Conservation (phyloP, 2,888 invertebrate species). For the Branchipolynoe longqiensis region DNA sequence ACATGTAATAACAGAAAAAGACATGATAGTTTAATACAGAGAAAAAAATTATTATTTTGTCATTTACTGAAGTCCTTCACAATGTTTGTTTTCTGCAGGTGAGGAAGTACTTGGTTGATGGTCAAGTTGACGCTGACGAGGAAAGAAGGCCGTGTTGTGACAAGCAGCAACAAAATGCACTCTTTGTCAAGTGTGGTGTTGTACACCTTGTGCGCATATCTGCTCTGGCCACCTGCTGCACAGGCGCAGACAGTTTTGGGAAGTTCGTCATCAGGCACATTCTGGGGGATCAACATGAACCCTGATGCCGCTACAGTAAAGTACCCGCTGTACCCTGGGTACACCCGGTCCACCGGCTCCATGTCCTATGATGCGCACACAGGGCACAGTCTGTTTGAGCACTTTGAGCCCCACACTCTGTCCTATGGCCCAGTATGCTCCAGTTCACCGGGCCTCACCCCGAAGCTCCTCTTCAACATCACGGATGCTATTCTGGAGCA, state of each 20-base stretch:
- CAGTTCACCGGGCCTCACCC: not conserved
- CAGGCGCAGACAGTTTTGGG: constrained; percentile 2
- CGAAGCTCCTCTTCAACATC: constrained; percentile 9
- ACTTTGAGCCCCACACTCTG: constrained; percentile 24
- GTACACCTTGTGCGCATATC: not conserved
- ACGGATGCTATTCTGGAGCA: constrained; percentile 7
- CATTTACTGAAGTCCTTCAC: no score
- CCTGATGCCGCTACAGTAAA: not conserved
- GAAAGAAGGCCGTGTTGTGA: no score
- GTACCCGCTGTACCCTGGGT: not conserved
- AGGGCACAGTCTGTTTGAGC: constrained; percentile 8
- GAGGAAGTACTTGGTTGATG: no score
- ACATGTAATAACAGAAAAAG: no score
- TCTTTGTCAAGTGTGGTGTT: no score
- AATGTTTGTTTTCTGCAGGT: no score
- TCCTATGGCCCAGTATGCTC: constrained; percentile 1
- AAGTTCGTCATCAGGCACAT: not conserved
- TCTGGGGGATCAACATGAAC: constrained; percentile 22
- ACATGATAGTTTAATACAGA: no score
- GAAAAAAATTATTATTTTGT: no score
- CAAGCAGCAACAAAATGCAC: no score
- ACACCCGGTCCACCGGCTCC: not conserved
- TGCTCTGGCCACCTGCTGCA: not conserved
- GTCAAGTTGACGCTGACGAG: no score
- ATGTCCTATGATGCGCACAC: not conserved